These are phyloP conservation scores for Drosophila birchii DNA, from an alignment of 2,888 invertebrate genomes.

Conservation along the genomic window DNA sequence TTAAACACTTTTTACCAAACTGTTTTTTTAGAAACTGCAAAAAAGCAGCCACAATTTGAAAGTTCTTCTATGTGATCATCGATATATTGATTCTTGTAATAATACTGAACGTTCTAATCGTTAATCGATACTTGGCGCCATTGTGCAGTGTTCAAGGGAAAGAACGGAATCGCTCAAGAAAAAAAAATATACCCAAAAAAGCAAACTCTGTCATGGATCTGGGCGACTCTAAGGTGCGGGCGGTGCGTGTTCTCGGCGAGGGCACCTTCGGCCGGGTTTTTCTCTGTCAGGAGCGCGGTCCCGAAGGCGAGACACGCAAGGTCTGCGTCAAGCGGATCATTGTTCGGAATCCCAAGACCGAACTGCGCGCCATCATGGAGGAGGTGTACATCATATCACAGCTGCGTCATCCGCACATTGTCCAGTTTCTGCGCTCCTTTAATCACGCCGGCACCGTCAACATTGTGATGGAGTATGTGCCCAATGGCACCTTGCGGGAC, in stretches of 20 bases:
- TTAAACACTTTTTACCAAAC: no score
- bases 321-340: slow-evolving; percentile 83
- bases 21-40: no score
- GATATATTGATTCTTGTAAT: background rate
- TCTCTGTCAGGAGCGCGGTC: slow-evolving; percentile 63
- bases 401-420: slow-evolving; percentile 82
- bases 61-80: background rate
- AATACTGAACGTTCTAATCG: background rate
- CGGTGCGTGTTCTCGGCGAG: slow-evolving; percentile 75
- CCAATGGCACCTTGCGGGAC: slow-evolving; percentile 81
- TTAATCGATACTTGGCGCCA: slow-evolving; percentile 15
- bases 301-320: slow-evolving; percentile 19
- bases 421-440: slow-evolving; percentile 80
- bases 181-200: background rate
- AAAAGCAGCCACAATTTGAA: background rate
- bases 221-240: slow-evolving; percentile 70
- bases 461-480: slow-evolving; percentile 83
- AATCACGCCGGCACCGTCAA: slow-evolving; percentile 74
- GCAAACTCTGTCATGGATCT: slow-evolving; percentile 66
- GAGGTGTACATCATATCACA: slow-evolving; percentile 84
- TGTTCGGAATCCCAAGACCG: slow-evolving; percentile 68
- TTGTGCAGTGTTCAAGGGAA: background rate
- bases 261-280: slow-evolving; percentile 81
- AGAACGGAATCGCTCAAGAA: background rate
- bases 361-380: slow-evolving; percentile 78